A percentile compares a stretch with the other conserved stretches of the same genome.
Conservation (phyloP, 2,113 vertebrate genomes). For the Morone chrysops region DNA sequence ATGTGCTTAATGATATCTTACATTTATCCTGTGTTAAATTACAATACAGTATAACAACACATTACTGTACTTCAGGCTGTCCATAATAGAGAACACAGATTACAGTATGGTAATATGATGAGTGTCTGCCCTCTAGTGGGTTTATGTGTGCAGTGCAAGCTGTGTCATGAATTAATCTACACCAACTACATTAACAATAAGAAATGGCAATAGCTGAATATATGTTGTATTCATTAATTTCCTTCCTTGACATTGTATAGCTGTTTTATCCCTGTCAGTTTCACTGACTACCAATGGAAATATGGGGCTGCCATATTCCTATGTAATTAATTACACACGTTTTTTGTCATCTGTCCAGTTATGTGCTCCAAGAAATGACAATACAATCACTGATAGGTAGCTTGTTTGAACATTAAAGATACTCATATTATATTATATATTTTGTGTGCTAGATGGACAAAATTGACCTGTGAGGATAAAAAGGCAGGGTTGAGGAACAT, state of each 20-base stretch:
- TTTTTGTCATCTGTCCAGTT: too few species aligned
- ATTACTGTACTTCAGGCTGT: neutral
- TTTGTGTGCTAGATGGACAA: too few species aligned
- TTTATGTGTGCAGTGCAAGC: constrained; percentile 13
- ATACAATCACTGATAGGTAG: neutral
- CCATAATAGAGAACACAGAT: neutral
- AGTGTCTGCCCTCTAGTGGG: constrained; percentile 34
- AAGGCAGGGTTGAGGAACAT: too few species aligned
- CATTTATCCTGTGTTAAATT: too few species aligned
- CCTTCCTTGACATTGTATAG: neutral
- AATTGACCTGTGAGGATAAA: too few species aligned
- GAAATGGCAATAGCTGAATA: neutral
- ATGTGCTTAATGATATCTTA: too few species aligned
- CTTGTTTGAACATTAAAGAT: neutral
- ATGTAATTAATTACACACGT: too few species aligned
- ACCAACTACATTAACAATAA: neutral
- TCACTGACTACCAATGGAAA: too few species aligned
- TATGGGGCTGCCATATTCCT: too few species aligned
- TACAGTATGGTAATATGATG: neutral
- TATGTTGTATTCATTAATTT: neutral
- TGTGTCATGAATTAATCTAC: neutral
- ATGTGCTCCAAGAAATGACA: neutral
- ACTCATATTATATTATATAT: neutral
- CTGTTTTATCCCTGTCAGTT: neutral
- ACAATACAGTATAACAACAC: neutral